Evolutionary conservation across 1,140 invertebrate species (phyloP), one percentile per base, ranked within the genome.

Genomic region (Cheumatopsyche charites): DNA sequence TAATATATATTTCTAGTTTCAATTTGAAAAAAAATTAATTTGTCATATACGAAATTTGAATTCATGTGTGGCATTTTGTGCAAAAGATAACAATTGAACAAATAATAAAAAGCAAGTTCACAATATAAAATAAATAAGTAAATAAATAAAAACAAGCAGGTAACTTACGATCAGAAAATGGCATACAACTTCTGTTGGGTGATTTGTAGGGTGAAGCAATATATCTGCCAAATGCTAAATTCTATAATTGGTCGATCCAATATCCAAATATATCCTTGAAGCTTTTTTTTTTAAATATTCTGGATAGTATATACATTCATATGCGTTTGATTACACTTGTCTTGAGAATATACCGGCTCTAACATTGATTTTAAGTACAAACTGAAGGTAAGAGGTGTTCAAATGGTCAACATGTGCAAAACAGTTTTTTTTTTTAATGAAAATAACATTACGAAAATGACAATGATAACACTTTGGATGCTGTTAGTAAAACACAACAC

Each of bases 131-230:
- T 72, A 75, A 77, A 79, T 78, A 72, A 55, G 78, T 63, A 70
- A 71, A 6, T 42, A 45, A 77, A 75, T 67, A 52, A 78, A 83
- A 82, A 79, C 74, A 79, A 82, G 73, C 75, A 66, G 69, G 55
- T 75, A 83, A 84, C 83, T 84, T 82, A 84, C 82, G 77, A 82
- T 82, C 79, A 82, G 83, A 81, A 83, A 82, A 84, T 82, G 82
- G 82, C 82, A 83, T 81, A 79, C 73, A 76, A 77, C 74, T 67
- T 74, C 75, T 72, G 72, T 70, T 55, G 45, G 61, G 61, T 63
- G 25, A 72, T 73, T 63, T 65, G 69, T 70, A 67, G 75, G 65
- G 52, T 61, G 72, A 70, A 73, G 75, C 69, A 70, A 55, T 61
- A 63, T 41, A 49, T 49, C 73, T 73, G 74, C 66, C 63, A 52